phyloP scores from a whole-genome alignment of 2,113 vertebrate species.

The Corythornis madagascariensis region DNA sequence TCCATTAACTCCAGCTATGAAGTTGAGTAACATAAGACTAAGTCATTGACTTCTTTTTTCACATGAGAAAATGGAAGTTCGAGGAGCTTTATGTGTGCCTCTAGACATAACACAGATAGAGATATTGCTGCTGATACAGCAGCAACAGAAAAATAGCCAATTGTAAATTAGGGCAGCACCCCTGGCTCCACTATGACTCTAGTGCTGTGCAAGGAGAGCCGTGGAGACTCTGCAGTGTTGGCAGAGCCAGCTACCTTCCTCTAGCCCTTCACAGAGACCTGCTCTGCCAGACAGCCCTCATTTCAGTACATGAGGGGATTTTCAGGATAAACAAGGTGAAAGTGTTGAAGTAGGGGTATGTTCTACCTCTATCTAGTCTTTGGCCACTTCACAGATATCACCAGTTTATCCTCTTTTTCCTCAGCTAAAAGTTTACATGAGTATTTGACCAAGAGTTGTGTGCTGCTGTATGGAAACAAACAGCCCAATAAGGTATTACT shows the following conservation, averaged over 20 bases:
- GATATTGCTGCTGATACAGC: not conserved
- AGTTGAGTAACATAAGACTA: not conserved
- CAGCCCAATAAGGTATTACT: not conserved
- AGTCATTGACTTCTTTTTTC: not conserved
- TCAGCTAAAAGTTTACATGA: not conserved
- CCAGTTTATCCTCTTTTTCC: not conserved
- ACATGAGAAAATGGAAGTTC: not conserved
- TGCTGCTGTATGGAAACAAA: not conserved
- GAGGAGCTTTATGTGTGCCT: not conserved
- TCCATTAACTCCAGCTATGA: not conserved
- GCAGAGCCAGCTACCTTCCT: not conserved
- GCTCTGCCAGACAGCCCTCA: no score
- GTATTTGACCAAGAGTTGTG: not conserved
- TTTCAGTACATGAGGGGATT: accelerated
- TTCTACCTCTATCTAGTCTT: not conserved
- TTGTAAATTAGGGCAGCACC: not conserved
- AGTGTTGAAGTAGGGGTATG: not conserved
- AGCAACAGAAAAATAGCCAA: not conserved
- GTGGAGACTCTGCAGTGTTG: not conserved
- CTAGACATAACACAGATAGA: not conserved
- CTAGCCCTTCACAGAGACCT: accelerated
- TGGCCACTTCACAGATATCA: no score
- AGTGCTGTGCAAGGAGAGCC: accelerated
- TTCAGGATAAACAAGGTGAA: not conserved
- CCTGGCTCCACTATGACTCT: no score